Evolutionary conservation across 2,113 vertebrate genomes (phyloP), one percentile per base, ranked within the genome.

Genomic region (Cinclus mexicanus): DNA sequence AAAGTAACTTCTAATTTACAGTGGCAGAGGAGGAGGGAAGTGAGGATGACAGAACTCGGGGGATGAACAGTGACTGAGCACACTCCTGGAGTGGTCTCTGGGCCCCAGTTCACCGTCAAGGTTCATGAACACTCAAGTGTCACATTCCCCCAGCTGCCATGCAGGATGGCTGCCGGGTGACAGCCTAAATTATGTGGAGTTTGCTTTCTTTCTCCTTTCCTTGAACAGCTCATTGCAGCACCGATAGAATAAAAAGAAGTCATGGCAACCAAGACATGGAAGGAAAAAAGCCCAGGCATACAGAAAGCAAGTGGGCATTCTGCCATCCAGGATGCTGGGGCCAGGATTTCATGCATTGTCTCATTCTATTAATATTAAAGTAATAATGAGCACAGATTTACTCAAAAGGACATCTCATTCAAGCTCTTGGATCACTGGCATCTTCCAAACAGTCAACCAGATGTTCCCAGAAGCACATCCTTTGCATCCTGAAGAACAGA

Each of bases 311-410:
- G 68, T 31, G 60, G 80, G 90, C 93, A 64, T 50, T 72, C 74
- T 69, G 93, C 92, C 90, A 96, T 89, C 28, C 61, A 68, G 44
- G 47, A 42, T n/a, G 53, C 83, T 33, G 49, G 28, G 93, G 94
- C 94, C 92, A 96, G 80, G 65, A 95, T 96, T 94, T 96, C 90
- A 93, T 60, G 86, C 92, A 61, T 64, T 96, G 92, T 93, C 93
- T 93, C 92, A 81, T 83, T 89, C 82, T 87, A 93, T 92, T 90
- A 93, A 75, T 87, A 94, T 81, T 90, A 74, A 90, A 93, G 49
- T 78, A 94, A 78, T 75, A 95, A 96, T 35, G 60, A 90, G 80
- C 35, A 82, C 49, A 70, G 42, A 92, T 93, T 81, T 75, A 90
- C 69, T 72, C 76, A 71, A 92, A 92, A 96, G 85, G 88, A 60